Evolutionary conservation across 2,797 vertebrate genomes (phyloP).

Genomic region (Enteromius radiatus): DNA sequence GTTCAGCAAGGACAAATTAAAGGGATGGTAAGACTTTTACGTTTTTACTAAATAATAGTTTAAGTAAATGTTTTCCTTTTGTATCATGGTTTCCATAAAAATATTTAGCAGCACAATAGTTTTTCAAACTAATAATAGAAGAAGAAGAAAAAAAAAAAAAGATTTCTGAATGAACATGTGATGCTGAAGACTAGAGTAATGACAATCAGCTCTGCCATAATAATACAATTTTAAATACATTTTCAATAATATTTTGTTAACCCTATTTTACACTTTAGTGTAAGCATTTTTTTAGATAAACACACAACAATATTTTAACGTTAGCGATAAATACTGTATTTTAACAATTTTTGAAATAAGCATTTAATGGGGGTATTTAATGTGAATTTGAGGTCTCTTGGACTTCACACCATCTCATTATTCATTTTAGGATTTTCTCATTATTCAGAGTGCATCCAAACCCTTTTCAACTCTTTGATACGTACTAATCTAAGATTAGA

Average conservation of each 20-base stretch:
- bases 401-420: background rate
- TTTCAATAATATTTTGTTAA: background rate
- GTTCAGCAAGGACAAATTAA: background rate
- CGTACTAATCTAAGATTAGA: background rate
- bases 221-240: background rate
- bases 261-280: background rate
- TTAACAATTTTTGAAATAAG: too few species aligned
- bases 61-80: background rate
- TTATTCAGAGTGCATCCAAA: conserved; percentile 2
- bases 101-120: background rate
- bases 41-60: background rate
- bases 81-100: background rate
- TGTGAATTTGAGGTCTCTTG: background rate
- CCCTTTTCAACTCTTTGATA: conserved; percentile 15
- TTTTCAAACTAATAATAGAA: background rate
- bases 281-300: background rate
- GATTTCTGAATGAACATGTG: background rate
- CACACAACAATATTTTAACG: too few species aligned
- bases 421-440: conserved; percentile 16
- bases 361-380: background rate
- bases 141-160: background rate
- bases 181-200: background rate
- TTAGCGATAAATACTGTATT: background rate
- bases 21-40: background rate
- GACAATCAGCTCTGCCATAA: background rate